A percentile compares a stretch with the other conserved stretches of the same genome.
Conservation (phyloP, 2,113 vertebrate genomes). For the Spea multiplicata region DNA sequence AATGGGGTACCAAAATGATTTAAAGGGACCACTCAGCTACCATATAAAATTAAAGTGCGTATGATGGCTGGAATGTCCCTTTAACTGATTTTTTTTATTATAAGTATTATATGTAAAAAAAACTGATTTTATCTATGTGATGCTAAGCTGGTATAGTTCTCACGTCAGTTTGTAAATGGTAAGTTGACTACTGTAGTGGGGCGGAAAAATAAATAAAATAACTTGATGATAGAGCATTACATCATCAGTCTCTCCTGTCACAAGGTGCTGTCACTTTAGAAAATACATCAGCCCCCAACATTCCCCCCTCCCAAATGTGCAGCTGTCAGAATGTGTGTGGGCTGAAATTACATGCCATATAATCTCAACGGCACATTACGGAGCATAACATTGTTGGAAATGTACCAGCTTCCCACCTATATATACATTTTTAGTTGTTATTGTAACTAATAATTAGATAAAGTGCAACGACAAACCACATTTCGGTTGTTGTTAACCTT, state of each 20-base stretch:
- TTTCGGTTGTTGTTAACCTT: not conserved
- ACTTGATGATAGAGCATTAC: not conserved
- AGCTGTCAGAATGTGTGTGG: constrained; percentile 43
- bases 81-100: too few relatives aligned
- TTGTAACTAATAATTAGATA: not conserved
- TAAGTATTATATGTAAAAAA: too few relatives aligned
- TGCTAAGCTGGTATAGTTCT: too few relatives aligned
- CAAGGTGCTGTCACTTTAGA: constrained; percentile 25
- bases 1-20: too few relatives aligned
- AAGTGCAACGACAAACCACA: not conserved
- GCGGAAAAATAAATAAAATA: not conserved
- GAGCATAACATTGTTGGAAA: constrained; percentile 12
- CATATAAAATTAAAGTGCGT: too few relatives aligned
- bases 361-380: constrained; percentile 23
- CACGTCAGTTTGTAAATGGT: too few relatives aligned
- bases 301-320: constrained; percentile 29
- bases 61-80: too few relatives aligned
- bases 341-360: constrained; percentile 35
- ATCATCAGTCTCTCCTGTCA: constrained; percentile 11
- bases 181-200: not conserved
- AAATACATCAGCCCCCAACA: constrained; percentile 8
- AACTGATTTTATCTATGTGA: too few relatives aligned
- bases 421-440: constrained; percentile 5
- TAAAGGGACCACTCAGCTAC: too few relatives aligned
- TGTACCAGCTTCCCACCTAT: constrained; percentile 32